A percentile compares a stretch with the other conserved stretches of the same genome.
Conservation (phyloP, 2,888 invertebrate species). For the Aphrophora alni region DNA sequence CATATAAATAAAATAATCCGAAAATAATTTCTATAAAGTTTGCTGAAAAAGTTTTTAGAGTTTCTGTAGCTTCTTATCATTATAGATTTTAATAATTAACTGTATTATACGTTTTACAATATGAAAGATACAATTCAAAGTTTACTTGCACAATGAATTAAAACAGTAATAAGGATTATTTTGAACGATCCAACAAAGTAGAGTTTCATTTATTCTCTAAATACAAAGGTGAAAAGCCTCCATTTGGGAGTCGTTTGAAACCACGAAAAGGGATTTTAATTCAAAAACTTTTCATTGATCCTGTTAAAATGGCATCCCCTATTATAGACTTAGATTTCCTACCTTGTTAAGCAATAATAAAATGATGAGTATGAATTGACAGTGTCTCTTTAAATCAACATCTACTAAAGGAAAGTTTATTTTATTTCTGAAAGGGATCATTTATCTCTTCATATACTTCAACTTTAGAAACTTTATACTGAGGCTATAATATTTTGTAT, state of each 20-base stretch:
- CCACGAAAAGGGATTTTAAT: neutral
- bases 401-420: neutral
- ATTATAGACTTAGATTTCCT: neutral
- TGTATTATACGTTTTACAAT: too few species aligned
- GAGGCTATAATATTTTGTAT: neutral
- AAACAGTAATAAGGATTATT: neutral
- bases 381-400: conserved; percentile 2
- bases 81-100: too few species aligned
- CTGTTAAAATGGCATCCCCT: neutral
- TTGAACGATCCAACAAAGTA: neutral
- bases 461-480: neutral
- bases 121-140: too few species aligned
- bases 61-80: too few species aligned
- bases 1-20: too few species aligned
- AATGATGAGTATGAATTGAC: neutral
- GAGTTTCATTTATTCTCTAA: neutral
- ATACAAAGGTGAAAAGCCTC: neutral
- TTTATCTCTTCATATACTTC: neutral
- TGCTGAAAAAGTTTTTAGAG: too few species aligned
- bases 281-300: neutral
- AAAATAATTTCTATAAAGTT: too few species aligned
- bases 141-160: neutral
- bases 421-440: neutral
- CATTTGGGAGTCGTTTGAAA: neutral
- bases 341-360: neutral